Base-by-base conservation (phyloP, 2,797 vertebrate species). In the Chelon auratus region DNA sequence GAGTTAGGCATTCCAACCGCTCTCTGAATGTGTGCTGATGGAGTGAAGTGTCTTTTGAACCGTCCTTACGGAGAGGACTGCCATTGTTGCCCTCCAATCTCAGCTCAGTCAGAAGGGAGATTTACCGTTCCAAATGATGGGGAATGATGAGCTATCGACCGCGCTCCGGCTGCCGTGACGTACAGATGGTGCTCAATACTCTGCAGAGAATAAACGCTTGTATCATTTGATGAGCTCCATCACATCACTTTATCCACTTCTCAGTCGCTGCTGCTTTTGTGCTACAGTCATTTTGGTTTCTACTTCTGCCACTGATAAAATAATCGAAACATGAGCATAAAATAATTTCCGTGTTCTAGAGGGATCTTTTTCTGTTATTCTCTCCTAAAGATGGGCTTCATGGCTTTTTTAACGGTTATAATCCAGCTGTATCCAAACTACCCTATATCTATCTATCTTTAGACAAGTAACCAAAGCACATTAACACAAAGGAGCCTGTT, bases 141-240 rank as follows among this genome's bases (percentile, higher is more conserved):
- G 81, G 73, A 82, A 88, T 89, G 88, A 91, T 91, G 90, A 90
- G 82, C 78, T 88, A 91, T 91, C 77, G 87, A 92, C 82, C 82
- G 4, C 65, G 76, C 70, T 82, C 68, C 69, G 76, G 72, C 80
- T 61, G 75, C 67, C 42, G 37, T 69, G 75, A 84, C 48, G 58
- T 58, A 30, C 60, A 42, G 71, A 30, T 2, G 26, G 10, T 24
- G 69, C 85, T 91, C 84, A 61, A 78, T 86, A 64, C 72, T 71
- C 77, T 63, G 68, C 4, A 3, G 68, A 67, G 80, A 87, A 83
- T 73, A 60, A 39, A 68, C 67, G 73, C 68, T 43, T 74, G 71
- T 73, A 72, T 83, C 63, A 77, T 72, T 68, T 60, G 61, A 84
- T 71, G 40, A 68, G 59, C 57, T 62, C 72, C 75, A 58, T 84